Conservation (phyloP, 2,888 invertebrate species). For the Augiades crinisus region DNA sequence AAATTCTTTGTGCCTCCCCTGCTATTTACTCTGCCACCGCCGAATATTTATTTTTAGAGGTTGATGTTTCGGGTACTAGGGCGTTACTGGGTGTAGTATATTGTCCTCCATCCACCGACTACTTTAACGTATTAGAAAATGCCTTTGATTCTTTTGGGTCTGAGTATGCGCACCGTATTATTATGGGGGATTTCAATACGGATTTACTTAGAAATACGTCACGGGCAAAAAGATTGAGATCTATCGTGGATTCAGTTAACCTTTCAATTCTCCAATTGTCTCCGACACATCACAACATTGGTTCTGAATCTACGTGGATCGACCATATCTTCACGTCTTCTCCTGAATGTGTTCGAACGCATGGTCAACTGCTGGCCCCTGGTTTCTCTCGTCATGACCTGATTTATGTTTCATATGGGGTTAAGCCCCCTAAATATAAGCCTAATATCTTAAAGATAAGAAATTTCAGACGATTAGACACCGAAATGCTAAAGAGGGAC, state of each 20-base stretch:
- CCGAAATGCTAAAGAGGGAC: no score
- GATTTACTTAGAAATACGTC: no score
- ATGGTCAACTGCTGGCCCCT: neutral
- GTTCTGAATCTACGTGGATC: neutral
- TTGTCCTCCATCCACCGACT: neutral
- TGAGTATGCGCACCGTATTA: neutral
- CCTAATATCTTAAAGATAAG: neutral
- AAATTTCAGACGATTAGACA: no score
- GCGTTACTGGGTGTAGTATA: no score
- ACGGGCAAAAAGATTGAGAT: no score
- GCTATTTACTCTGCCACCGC: no score
- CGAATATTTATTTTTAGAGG: no score
- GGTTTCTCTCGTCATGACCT: no score
- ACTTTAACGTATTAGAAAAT: neutral
- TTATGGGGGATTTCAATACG: no score
- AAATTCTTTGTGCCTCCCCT: neutral
- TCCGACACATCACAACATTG: neutral
- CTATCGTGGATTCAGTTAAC: no score
- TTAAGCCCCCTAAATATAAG: neutral
- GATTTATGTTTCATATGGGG: neutral
- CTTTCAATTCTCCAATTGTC: neutral
- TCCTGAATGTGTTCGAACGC: neutral
- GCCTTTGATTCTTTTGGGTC: conserved; percentile 3
- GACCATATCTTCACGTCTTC: neutral
- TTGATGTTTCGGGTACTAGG: neutral